Base-by-base conservation (phyloP, 2,113 vertebrate species). In the Eurystomus gularis region DNA sequence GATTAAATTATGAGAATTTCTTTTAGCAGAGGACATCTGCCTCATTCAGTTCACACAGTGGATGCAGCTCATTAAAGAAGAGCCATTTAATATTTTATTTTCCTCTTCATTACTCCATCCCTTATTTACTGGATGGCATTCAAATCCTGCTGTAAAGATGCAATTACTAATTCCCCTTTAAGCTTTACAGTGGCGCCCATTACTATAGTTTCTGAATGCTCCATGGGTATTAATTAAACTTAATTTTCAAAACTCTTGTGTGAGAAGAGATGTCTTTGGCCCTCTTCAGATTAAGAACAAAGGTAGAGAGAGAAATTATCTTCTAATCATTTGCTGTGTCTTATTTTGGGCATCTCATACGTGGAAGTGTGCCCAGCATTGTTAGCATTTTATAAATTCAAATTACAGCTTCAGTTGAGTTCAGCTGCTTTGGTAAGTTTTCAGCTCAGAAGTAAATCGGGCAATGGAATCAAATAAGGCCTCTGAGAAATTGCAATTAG, bases 11-110 rank as follows among this genome's bases (percentile, higher is more conserved):
- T 1, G 1, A 77, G 55, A 80, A 68, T 70, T 88, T 78, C 37
- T 83, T 88, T 58, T 81, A 89, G 55, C 44, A 76, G 75, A 92
- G 68, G 80, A 83, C 92, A 93, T 92, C 82, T 96, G 92, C 88
- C 79, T 93, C 72, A 68, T 96, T 95, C 71, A 88, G 10, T 94
- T 94, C 79, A 90, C 90, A 64, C 58, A 86, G 86, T 93, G 65
- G 80, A 46, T 92, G 86, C 64, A 81, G 72, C 88, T 96, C 90
- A 93, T 95, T 96, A 94, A 90, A 75, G 72, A 95, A 54, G 37
- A 92, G 26, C 79, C 94, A 88, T 92, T 96, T 93, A 86, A 51
- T 86, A 73, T 71, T 93, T 93, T 77, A 54, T 76, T 91, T 80
- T 52, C n/a, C 79, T 88, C 40, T 83, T 94, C 69, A 93, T 93